Base-by-base conservation (phyloP, 2,797 vertebrate species). In the Scomberomorus guttatus region DNA sequence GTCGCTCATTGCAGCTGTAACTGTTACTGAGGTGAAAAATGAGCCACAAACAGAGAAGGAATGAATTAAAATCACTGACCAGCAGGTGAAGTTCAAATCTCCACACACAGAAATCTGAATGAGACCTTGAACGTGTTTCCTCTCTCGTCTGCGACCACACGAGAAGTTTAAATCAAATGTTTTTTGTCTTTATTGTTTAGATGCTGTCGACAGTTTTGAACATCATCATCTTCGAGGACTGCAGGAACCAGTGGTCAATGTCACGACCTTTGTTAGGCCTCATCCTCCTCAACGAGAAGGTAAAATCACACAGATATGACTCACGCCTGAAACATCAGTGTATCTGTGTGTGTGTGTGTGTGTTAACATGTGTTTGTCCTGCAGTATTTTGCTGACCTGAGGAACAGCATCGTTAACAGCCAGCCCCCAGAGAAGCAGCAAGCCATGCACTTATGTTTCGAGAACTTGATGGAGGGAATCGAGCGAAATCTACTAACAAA, bases 201-300 rank as follows among this genome's bases (percentile, higher is more conserved):
- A 99, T 99, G 97, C 94, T 99, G 80, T 99, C 98, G 5, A 99
- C 98, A 0, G 98, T 99, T 87, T 85, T 99, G 85, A 99, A 99
- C 80, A 99, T 99, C 91, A 99, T 99, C 88, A 99, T 99, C 93
- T 99, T 99, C 29, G 98, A 99, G 94, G 98, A 99, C 94, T 99
- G 98, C 84, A 94, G 98, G 91, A 99, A 99, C 93, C 98, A 99
- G 95, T 99, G 98, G 98, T 99, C 98, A 0, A 99, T 99, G 97
- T 98, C 97, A 0, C 93, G 98, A 24, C 98, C 98, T 2, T 93
- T 99, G 9, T 92, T 99, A 0, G 98, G 98, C 61, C 95, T 99
- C 86, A 99, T 99, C 92, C 93, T 99, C 80, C 97, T 99, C 78
- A 99, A 99, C 42, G 98, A 99, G 92, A 99, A 99, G 97, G 97